Conservation (phyloP, 2,888 invertebrate genomes). For the Macropis europaea region DNA sequence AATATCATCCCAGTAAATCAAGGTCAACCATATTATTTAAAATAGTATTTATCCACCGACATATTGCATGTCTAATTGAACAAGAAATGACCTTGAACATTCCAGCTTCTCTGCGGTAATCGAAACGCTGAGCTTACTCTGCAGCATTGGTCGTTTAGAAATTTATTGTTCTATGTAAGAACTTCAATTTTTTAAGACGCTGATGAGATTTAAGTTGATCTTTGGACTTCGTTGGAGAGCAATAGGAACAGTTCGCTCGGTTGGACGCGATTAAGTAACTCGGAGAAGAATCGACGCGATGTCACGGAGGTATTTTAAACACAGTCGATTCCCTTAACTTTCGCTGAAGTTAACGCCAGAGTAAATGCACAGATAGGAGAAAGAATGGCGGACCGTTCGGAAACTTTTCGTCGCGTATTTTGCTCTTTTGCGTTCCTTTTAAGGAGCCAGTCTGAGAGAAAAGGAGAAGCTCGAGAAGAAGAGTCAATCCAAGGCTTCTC, state of each 20-base stretch:
- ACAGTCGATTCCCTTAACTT: constrained; percentile 9
- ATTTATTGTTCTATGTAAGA: too few relatives aligned
- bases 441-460: constrained; percentile 19
- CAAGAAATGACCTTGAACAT: too few relatives aligned
- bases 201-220: background rate
- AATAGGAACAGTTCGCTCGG: too few relatives aligned
- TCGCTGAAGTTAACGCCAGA: constrained; percentile 38
- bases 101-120: too few relatives aligned
- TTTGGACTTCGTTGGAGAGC: background rate
- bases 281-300: background rate
- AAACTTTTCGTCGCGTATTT: constrained; percentile 47
- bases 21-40: too few relatives aligned
- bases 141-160: too few relatives aligned
- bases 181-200: background rate
- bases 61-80: too few relatives aligned
- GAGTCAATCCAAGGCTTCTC: constrained; percentile 15
- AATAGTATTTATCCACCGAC: too few relatives aligned
- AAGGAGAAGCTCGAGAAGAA: constrained; percentile 4
- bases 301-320: constrained; percentile 29
- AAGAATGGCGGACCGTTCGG: constrained; percentile 40
- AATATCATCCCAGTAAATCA: too few relatives aligned
- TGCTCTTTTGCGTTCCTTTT: constrained; percentile 39
- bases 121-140: too few relatives aligned
- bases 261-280: constrained; percentile 14
- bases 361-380: constrained; percentile 32